phyloP scores from a whole-genome alignment of 2,113 vertebrate species.

The Chaenogobius annularis region DNA sequence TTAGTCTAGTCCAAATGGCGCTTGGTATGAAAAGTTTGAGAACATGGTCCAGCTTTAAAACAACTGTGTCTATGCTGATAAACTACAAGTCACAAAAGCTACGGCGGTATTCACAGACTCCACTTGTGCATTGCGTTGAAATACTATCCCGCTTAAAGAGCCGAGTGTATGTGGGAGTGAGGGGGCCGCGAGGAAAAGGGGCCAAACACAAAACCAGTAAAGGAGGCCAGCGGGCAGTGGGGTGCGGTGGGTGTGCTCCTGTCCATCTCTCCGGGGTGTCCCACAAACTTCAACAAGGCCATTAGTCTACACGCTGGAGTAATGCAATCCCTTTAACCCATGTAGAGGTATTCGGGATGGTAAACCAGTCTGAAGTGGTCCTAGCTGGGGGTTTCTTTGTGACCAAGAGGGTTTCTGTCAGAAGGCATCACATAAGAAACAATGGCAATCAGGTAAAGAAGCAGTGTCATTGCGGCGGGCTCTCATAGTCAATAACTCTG shows the following conservation, averaged over 20 bases:
- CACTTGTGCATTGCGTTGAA: constrained; percentile 75
- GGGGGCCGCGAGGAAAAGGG: constrained; percentile 48
- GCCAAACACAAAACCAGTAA: constrained; percentile 37
- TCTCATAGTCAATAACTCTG: no score
- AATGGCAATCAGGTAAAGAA: background rate
- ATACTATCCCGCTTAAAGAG: constrained; percentile 56
- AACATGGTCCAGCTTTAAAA: background rate
- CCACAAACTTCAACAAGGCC: constrained; percentile 48
- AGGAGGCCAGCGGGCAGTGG: background rate
- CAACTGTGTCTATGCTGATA: background rate
- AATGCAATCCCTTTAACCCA: constrained; percentile 16
- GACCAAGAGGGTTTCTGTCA: background rate
- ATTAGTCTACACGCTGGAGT: constrained; percentile 18
- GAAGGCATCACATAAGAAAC: background rate
- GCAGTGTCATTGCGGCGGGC: background rate
- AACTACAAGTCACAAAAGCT: constrained; percentile 41
- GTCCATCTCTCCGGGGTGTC: constrained; percentile 40
- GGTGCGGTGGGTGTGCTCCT: background rate
- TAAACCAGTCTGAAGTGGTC: background rate
- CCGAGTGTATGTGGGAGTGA: constrained; percentile 31
- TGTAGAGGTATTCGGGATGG: background rate
- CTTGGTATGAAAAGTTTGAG: background rate
- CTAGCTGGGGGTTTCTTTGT: background rate
- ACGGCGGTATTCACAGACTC: constrained; percentile 69
- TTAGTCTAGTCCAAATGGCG: background rate